Conservation (phyloP, 1,140 invertebrate genomes). For the Drosophila takahashii region DNA sequence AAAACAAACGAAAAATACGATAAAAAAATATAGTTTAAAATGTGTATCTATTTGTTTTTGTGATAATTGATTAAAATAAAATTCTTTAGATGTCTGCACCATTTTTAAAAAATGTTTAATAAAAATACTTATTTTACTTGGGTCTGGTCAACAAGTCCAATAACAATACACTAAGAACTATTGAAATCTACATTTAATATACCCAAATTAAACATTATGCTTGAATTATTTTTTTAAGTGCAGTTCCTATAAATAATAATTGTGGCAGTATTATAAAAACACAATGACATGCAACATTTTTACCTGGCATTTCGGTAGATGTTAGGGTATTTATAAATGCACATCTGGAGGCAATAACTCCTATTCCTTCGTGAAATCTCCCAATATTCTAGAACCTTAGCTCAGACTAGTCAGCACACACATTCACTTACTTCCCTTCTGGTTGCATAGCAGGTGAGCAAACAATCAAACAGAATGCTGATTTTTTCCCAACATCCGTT, state of each 20-base stretch:
- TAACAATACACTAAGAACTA: too few species aligned
- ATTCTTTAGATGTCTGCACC: too few species aligned
- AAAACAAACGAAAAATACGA: too few species aligned
- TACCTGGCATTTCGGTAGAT: background rate
- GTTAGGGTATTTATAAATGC: slow-evolving; percentile 3
- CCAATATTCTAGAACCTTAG: slow-evolving; percentile 28
- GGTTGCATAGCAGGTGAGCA: slow-evolving; percentile 50
- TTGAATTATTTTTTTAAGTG: too few species aligned
- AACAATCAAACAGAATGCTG: slow-evolving; percentile 53
- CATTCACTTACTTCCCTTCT: slow-evolving; percentile 17
- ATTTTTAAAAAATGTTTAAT: too few species aligned
- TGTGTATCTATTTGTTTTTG: too few species aligned
- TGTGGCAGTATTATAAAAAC: background rate
- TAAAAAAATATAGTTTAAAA: too few species aligned
- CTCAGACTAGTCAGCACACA: slow-evolving; percentile 14
- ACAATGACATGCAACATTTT: background rate
- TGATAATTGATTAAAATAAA: too few species aligned
- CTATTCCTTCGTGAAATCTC: background rate
- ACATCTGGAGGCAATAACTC: background rate
- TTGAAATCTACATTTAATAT: too few species aligned
- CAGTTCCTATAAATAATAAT: background rate
- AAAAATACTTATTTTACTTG: too few species aligned
- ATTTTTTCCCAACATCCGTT: slow-evolving; percentile 61
- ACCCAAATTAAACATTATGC: too few species aligned
- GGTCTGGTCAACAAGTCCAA: too few species aligned